phyloP scores from a whole-genome alignment of 2,888 invertebrate genomes.

The Melinopterus prodromus region DNA sequence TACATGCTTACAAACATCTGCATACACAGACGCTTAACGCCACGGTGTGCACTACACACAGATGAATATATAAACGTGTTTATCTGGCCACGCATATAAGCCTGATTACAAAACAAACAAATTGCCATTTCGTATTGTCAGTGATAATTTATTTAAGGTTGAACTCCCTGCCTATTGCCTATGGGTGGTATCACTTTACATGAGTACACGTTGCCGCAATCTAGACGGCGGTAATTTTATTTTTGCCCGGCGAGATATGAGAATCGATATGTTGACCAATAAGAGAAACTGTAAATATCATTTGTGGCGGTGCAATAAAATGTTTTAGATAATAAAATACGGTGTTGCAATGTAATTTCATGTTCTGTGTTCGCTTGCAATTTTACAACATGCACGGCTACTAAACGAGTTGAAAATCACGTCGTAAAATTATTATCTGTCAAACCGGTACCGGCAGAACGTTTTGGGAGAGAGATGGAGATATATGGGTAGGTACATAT shows the following conservation, averaged over 20 bases:
- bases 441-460: neutral
- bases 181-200: neutral
- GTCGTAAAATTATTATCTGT: neutral
- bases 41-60: neutral
- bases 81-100: neutral
- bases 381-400: neutral
- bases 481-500: neutral
- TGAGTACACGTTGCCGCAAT: neutral
- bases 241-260: neutral
- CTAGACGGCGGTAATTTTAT: neutral
- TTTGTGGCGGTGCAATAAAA: neutral
- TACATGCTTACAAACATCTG: neutral
- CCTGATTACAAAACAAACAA: neutral
- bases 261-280: neutral
- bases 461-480: neutral
- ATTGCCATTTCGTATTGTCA: neutral
- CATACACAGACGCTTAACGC: neutral
- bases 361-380: neutral
- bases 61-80: conserved; percentile 4
- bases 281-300: conserved; percentile 4
- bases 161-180: neutral
- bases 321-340: conserved; percentile 4
- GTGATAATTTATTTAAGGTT: neutral
- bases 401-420: neutral
- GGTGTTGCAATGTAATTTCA: neutral